Conservation (phyloP, 2,113 vertebrate species). For the Nymphicus hollandicus region DNA sequence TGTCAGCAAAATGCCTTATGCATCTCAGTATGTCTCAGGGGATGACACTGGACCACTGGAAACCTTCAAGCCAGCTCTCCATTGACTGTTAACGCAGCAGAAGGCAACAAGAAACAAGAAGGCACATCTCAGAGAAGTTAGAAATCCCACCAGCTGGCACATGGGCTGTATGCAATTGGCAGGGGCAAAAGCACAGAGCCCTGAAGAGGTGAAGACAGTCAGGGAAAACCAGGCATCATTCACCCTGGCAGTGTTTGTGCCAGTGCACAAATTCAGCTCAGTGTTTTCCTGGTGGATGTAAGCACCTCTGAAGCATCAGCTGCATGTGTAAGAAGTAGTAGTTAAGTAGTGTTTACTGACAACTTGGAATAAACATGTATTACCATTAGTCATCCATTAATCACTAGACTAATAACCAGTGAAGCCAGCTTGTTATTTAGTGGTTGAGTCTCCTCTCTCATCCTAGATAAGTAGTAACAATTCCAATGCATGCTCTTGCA, state of each 20-base stretch:
- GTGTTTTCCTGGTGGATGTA: background rate
- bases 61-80: background rate
- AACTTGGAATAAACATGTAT: background rate
- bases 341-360: background rate
- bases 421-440: background rate
- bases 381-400: background rate
- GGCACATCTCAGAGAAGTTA: background rate
- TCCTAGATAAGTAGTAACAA: background rate
- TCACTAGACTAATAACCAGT: background rate
- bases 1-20: background rate
- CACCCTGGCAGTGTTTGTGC: background rate
- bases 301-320: background rate
- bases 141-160: slow-evolving; percentile 16
- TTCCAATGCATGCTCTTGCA: background rate
- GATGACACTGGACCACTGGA: background rate
- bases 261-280: background rate
- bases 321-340: background rate
- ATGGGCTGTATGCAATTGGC: background rate
- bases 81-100: accelerated
- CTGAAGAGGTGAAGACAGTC: background rate
- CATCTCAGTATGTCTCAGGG: background rate
- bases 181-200: background rate
- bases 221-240: background rate
- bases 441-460: background rate
- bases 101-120: background rate